Percentiles rank a stretch among this genome's conserved stretches.
phyloP scores from a whole-genome alignment of 1,140 invertebrate genomes.

The Dolichoris vasculosae region DNA sequence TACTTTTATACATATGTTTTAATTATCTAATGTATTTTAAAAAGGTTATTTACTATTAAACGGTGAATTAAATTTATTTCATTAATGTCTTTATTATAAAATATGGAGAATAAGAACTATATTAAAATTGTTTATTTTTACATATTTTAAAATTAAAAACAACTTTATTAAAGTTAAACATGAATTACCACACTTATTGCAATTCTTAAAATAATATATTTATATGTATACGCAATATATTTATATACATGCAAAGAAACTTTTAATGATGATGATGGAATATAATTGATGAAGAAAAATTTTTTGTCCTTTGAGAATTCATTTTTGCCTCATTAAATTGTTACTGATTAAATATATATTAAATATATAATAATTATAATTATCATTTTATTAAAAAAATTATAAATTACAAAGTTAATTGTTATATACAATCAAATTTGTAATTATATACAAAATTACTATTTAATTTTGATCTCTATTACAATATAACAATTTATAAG shows the following conservation, averaged over 20 bases:
- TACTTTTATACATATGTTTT: constrained; percentile 43
- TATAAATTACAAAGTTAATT: neutral
- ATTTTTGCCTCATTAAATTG: constrained; percentile 14
- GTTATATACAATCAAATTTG: neutral
- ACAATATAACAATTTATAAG: neutral
- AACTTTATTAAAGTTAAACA: constrained; percentile 24
- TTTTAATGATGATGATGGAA: constrained; percentile 44
- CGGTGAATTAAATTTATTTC: neutral
- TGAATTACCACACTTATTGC: constrained; percentile 34
- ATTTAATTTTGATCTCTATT: neutral
- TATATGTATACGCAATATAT: constrained; percentile 19
- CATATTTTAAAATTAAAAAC: constrained; percentile 40
- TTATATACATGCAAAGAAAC: constrained; percentile 37
- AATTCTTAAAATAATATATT: constrained; percentile 42
- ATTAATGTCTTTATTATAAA: neutral
- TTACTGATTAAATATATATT: constrained; percentile 11
- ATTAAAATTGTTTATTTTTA: constrained; percentile 7
- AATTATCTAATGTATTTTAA: constrained; percentile 27
- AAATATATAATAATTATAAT: neutral
- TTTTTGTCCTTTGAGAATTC: constrained; percentile 17
- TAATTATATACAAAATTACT: neutral
- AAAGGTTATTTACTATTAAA: constrained; percentile 30
- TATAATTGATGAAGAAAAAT: constrained; percentile 45
- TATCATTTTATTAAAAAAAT: neutral
- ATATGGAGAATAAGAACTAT: neutral